phyloP scores from a whole-genome alignment of 2,113 vertebrate species.

The Pogonocichla stellata region DNA sequence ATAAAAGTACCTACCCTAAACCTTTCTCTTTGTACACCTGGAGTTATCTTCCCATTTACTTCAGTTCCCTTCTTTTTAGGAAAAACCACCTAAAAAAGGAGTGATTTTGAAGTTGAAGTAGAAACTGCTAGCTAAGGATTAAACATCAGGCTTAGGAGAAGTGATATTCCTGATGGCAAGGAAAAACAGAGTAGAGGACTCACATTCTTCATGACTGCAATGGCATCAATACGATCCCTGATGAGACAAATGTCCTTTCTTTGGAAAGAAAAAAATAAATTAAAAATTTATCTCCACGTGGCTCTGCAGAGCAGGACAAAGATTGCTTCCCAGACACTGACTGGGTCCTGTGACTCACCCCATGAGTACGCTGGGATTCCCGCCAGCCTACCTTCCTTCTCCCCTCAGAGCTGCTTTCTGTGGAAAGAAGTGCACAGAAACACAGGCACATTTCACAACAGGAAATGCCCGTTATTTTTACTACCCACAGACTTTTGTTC shows the following conservation, averaged over 20 bases:
- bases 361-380: rapidly evolving
- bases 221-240: background rate
- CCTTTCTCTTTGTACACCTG: background rate
- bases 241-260: background rate
- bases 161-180: background rate
- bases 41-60: background rate
- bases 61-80: background rate
- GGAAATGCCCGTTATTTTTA: background rate
- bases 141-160: background rate
- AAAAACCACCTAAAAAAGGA: background rate
- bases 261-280: background rate
- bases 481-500: background rate
- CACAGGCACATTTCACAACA: background rate
- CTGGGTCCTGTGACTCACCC: background rate
- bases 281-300: background rate
- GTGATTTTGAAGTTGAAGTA: background rate
- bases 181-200: background rate
- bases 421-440: background rate
- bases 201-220: background rate
- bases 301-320: background rate
- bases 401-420: background rate
- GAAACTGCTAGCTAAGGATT: background rate
- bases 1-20: background rate
- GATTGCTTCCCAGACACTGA: background rate
- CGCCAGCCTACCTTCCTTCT: background rate